Evolutionary conservation across 2,113 vertebrate genomes (phyloP).

Genomic region (Dipodomys ordii): DNA sequence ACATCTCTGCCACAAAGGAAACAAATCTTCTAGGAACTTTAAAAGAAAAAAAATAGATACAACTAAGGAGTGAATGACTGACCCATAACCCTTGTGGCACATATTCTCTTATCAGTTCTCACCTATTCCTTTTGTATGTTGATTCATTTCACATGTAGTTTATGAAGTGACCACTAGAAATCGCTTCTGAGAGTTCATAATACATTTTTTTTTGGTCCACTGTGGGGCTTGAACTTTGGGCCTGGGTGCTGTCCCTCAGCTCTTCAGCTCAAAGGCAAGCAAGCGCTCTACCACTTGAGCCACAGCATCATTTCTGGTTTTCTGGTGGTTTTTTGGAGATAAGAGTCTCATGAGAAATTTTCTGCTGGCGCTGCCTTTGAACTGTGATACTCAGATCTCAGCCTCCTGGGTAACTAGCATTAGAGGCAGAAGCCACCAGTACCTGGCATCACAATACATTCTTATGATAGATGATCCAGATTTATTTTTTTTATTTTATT

Average conservation of each 20-base stretch:
- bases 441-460: background rate
- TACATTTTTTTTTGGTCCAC: background rate
- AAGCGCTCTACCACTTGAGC: too few species aligned
- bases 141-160: background rate
- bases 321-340: too few species aligned
- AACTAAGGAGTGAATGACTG: background rate
- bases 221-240: too few species aligned
- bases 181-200: background rate
- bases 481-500: too few species aligned
- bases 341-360: too few species aligned
- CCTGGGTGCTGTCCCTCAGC: too few species aligned
- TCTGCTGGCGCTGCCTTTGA: too few species aligned
- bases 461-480: background rate
- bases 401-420: too few species aligned
- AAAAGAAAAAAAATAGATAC: background rate
- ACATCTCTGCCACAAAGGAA: background rate
- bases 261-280: too few species aligned
- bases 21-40: background rate
- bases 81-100: background rate
- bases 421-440: too few species aligned
- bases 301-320: too few species aligned
- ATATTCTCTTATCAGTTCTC: background rate
- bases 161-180: background rate
- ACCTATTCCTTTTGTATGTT: background rate
- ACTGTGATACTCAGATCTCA: too few species aligned